Evolutionary conservation across 2,888 invertebrate genomes (phyloP), one percentile per base, ranked within the genome.

Genomic region (Trypoxylon attenuatum): DNA sequence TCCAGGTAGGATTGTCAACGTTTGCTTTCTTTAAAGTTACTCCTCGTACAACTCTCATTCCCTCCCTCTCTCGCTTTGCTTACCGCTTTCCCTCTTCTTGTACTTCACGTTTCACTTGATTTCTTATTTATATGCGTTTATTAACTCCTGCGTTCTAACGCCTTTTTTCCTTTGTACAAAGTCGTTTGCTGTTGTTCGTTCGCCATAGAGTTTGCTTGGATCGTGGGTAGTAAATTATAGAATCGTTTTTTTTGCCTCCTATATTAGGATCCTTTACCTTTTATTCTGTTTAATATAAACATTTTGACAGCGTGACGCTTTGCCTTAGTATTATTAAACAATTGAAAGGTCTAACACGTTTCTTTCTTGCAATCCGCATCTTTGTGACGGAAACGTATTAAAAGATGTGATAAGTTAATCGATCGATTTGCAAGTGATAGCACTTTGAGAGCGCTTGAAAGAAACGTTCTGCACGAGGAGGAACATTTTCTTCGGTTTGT

Each of bases 1-100:
- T 75, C 65, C 84, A 82, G 85, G 83, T 86, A 80, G 70, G 71
- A 58, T 58, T 21, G 52, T 60, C 47, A 65, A 54, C 27, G 50
- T 62, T 61, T 64, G 60, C n/a, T n/a, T n/a, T n/a, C n/a, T n/a
- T n/a, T n/a, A n/a, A n/a, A n/a, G n/a, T n/a, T n/a, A n/a, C n/a
- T n/a, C n/a, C n/a, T n/a, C n/a, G n/a, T n/a, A n/a, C n/a, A n/a
- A n/a, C n/a, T n/a, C n/a, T n/a, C n/a, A n/a, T n/a, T n/a, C n/a
- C n/a, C n/a, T n/a, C n/a, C n/a, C n/a, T n/a, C n/a, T n/a, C n/a
- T n/a, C n/a, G n/a, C n/a, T n/a, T n/a, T n/a, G n/a, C n/a, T n/a
- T n/a, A n/a, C n/a, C n/a, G n/a, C n/a, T n/a, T n/a, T n/a, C n/a
- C n/a, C n/a, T n/a, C n/a, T n/a, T n/a, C n/a, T n/a, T n/a, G n/a